A percentile compares a stretch with the other conserved stretches of the same genome.
These are phyloP conservation scores for Sepiola atlantica DNA, from an alignment of 2,888 invertebrate genomes.

Conservation along the genomic window DNA sequence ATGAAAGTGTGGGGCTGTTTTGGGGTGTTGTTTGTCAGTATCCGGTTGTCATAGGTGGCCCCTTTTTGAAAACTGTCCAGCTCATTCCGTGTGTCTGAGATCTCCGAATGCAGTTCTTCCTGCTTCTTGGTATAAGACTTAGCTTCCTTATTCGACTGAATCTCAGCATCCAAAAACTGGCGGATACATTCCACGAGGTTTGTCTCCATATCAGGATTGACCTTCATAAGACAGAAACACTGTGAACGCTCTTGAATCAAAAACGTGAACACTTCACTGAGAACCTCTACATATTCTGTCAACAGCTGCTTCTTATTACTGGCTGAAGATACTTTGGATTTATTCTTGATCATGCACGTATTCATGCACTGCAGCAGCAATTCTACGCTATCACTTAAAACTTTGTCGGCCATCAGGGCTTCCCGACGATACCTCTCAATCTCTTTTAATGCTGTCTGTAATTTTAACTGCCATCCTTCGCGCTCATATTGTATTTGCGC, in stretches of 20 bases:
- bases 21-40: background rate
- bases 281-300: conserved; percentile 60
- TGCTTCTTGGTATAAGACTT: background rate
- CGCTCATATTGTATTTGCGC: conserved; percentile 66
- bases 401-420: conserved; percentile 57
- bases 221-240: conserved; percentile 60
- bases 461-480: conserved; percentile 67
- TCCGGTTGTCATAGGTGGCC: background rate
- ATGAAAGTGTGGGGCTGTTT: background rate
- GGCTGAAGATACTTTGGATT: conserved; percentile 50
- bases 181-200: conserved; percentile 39
- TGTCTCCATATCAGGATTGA: conserved; percentile 47
- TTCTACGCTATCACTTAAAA: conserved; percentile 57
- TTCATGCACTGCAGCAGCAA: conserved; percentile 59
- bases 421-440: conserved; percentile 64
- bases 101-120: conserved; percentile 22
- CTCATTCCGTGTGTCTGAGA: background rate
- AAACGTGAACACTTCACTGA: conserved; percentile 59
- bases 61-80: conserved; percentile 6
- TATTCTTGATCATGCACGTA: conserved; percentile 57
- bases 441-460: conserved; percentile 67
- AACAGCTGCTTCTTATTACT: conserved; percentile 56
- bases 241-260: conserved; percentile 62
- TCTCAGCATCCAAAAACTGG: background rate
- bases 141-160: background rate